Conservation (phyloP, 1,140 invertebrate species). For the Bradynema listronoti region DNA sequence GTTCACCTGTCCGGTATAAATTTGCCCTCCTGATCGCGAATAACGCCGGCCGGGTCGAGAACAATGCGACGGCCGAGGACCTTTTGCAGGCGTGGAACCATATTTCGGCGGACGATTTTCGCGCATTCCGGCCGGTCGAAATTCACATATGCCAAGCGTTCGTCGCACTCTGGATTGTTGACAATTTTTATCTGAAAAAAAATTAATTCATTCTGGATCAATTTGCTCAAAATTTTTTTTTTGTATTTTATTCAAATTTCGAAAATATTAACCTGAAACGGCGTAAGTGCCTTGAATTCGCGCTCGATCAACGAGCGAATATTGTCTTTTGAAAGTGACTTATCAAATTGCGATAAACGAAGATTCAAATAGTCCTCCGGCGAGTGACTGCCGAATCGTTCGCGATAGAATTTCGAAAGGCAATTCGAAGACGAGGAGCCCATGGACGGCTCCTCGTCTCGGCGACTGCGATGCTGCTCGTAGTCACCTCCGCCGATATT, state of each 20-base stretch:
- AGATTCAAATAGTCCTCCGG: constrained; percentile 47
- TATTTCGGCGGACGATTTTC: constrained; percentile 33
- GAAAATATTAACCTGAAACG: constrained; percentile 39
- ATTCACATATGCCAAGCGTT: constrained; percentile 45
- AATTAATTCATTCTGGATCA: neutral
- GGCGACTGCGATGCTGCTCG: no score
- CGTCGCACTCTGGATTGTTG: constrained; percentile 40
- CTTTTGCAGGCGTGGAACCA: constrained; percentile 27
- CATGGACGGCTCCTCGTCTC: no score
- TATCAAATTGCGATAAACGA: constrained; percentile 37
- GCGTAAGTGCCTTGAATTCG: constrained; percentile 36
- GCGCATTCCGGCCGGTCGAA: constrained; percentile 33
- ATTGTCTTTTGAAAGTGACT: constrained; percentile 35
- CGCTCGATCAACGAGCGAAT: constrained; percentile 34
- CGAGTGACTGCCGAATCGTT: constrained; percentile 45
- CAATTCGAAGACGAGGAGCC: constrained; percentile 11
- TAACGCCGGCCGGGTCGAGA: constrained; percentile 42
- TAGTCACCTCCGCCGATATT: neutral
- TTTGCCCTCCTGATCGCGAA: constrained; percentile 43
- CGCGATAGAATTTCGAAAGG: constrained; percentile 39
- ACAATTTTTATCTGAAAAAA: constrained; percentile 46
- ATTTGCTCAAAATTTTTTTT: constrained; percentile 3
- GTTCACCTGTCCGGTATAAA: neutral
- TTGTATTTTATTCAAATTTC: neutral
- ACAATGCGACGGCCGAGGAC: constrained; percentile 25